Conservation (phyloP, 2,113 vertebrate species). For the Paraplagusia blochii region DNA sequence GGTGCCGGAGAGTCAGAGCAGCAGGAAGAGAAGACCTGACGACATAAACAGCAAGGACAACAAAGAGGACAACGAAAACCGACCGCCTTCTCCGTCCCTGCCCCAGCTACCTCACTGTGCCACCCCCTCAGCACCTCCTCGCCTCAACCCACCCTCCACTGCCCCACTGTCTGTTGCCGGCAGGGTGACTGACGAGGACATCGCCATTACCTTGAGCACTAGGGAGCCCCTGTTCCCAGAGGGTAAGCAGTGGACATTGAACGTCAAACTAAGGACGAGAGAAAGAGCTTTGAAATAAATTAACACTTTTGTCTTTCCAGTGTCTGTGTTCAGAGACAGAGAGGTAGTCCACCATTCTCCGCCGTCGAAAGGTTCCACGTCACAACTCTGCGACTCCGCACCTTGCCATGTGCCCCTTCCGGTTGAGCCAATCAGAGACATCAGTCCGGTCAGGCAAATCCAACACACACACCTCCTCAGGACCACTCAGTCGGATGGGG, state of each 20-base stretch:
- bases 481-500: constrained; percentile 40
- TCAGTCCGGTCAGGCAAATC: constrained; percentile 26
- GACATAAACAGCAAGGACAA: constrained; percentile 43
- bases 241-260: constrained; percentile 62
- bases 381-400: constrained; percentile 63
- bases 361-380: constrained; percentile 68
- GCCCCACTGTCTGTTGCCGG: constrained; percentile 44
- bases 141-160: constrained; percentile 35
- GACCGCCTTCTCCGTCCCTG: constrained; percentile 46
- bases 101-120: constrained; percentile 33
- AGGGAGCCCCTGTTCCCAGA: constrained; percentile 71
- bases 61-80: constrained; percentile 50
- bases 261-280: not conserved
- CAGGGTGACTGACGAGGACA: constrained; percentile 66
- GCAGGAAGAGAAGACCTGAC: constrained; percentile 48
- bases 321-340: constrained; percentile 74
- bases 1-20: constrained; percentile 50
- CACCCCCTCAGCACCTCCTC: constrained; percentile 33
- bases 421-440: constrained; percentile 56
- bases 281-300: not conserved
- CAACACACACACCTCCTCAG: constrained; percentile 58
- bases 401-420: constrained; percentile 64
- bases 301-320: constrained; percentile 59
- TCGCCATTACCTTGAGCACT: constrained; percentile 69
- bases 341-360: constrained; percentile 64